These are phyloP conservation scores for Piscicola geometra DNA, from an alignment of 2,888 invertebrate genomes.

Conservation along the genomic window DNA sequence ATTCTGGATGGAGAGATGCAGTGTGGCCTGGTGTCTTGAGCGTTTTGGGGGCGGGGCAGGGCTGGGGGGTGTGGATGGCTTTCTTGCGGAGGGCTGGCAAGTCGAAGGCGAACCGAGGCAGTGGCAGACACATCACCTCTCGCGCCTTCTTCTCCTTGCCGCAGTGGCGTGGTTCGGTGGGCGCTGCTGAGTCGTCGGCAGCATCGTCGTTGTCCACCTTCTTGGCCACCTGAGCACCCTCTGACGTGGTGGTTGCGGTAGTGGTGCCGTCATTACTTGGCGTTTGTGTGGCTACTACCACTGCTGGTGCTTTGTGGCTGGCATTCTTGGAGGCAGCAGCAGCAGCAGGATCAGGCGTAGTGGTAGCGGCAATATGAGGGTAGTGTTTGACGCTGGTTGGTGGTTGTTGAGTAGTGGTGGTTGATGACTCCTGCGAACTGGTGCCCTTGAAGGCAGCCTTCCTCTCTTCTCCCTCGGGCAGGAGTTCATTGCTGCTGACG, in stretches of 20 bases:
- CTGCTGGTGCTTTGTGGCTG: neutral
- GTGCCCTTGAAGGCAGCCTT: neutral
- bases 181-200: neutral
- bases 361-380: too few relatives aligned
- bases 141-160: neutral
- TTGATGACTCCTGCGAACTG: neutral
- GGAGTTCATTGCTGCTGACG: conserved; percentile 21
- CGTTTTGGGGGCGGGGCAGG: neutral
- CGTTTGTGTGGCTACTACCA: too few relatives aligned
- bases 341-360: neutral
- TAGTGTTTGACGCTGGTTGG: too few relatives aligned
- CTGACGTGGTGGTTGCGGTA: neutral
- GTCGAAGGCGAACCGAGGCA: conserved; percentile 36
- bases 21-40: neutral
- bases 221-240: neutral
- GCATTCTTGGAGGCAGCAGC: neutral
- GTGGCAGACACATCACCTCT: conserved; percentile 34
- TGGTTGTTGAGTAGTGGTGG: too few relatives aligned
- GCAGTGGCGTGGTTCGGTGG: conserved; percentile 7
- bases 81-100: conserved; percentile 9
- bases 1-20: too few relatives aligned
- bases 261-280: too few relatives aligned
- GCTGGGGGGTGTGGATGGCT: neutral
- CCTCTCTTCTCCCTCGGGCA: neutral
- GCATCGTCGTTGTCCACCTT: neutral